Evolutionary conservation across 2,113 vertebrate genomes (phyloP), one percentile per base, ranked within the genome.

Genomic region (Aviceda subcristata): DNA sequence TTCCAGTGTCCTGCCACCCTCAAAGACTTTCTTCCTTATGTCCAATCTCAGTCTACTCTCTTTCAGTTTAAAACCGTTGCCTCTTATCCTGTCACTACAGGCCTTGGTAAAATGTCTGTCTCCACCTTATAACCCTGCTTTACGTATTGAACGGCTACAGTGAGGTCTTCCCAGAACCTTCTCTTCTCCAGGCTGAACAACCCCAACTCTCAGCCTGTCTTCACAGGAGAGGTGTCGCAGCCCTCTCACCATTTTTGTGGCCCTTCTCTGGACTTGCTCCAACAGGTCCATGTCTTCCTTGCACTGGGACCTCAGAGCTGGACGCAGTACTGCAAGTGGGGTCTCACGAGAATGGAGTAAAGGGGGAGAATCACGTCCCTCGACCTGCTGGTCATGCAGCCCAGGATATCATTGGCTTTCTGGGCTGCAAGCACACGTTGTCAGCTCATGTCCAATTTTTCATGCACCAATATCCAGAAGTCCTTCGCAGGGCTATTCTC

Each of bases 341-440:
- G 12, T 43, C 30, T 67, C 50, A 67, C 1, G 2, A 77, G 43
- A 39, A 32, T 3, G 9, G n/a, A 15, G 5, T 7, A 55, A 9
- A 43, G 18, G 7, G 32, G 38, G 1, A 55, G 14, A 66, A 66
- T n/a, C 48, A 22, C 11, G 15, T 66, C 18, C 30, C 18, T 55
- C 1, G 0, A 43, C 24, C 30, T 43, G 11, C 32, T 66, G 24
- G 32, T 32, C 32, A 10, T 1, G 1, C 23, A 43, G 11, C 19
- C n/a, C 4, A 18, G 15, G n/a, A 39, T 50, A 32, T 4, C 15
- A 39, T 39, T 32, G 5, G 15, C 8, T 38, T 62, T 62, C 43
- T 23, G 20, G 43, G 15, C n/a, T 48, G n/a, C 15, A 62, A 55
- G 6, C 15, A 13, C 19, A 30, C 11, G 11, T 22, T n/a, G 18